Evolutionary conservation across 2,888 invertebrate genomes (phyloP).

Genomic region (Tipula helvola): DNA sequence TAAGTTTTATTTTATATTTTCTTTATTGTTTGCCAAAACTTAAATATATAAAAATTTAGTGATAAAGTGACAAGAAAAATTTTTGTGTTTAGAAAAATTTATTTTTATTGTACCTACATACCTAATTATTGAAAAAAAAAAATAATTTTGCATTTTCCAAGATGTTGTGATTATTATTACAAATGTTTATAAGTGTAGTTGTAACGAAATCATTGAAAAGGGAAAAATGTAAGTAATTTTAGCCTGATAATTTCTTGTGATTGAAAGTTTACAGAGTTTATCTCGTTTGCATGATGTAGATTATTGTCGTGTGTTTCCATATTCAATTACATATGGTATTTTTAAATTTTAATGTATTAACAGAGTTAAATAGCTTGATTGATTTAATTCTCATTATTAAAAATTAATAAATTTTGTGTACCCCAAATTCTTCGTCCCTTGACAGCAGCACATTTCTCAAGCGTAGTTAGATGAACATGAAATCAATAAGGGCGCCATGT

Average conservation of each 20-base stretch:
- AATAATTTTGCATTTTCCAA: background rate
- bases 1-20: background rate
- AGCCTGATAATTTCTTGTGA: background rate
- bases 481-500: conserved; percentile 4
- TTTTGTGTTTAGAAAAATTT: background rate
- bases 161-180: background rate
- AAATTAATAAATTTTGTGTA: background rate
- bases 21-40: conserved; percentile 8
- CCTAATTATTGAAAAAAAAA: background rate
- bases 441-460: background rate
- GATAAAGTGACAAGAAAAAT: background rate
- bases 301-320: background rate
- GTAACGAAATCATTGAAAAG: background rate
- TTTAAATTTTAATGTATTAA: too few relatives aligned
- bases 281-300: background rate
- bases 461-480: background rate
- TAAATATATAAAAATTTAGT: background rate
- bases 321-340: too few relatives aligned
- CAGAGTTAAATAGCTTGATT: too few relatives aligned
- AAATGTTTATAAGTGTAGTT: background rate
- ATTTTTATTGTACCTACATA: background rate
- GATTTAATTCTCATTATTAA: too few relatives aligned
- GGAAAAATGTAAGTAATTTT: background rate
- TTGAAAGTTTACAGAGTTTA: background rate
- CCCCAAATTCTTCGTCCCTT: background rate